phyloP scores from a whole-genome alignment of 1,140 invertebrate species.

The Drosophila albomicans region DNA sequence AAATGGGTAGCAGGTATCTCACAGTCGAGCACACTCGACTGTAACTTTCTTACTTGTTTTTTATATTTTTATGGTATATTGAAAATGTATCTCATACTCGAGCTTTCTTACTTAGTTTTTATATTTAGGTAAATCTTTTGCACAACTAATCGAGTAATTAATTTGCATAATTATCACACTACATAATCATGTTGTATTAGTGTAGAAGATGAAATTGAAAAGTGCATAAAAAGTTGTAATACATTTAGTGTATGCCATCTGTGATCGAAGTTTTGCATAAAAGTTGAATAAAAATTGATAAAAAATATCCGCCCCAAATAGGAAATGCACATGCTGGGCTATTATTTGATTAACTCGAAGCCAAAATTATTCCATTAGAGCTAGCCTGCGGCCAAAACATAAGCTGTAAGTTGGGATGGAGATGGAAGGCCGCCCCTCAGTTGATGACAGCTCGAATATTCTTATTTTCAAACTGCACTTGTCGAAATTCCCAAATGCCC shows the following conservation, averaged over 20 bases:
- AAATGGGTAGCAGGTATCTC: no score
- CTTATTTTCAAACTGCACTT: constrained; percentile 59
- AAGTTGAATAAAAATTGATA: constrained; percentile 18
- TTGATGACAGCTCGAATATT: constrained; percentile 12
- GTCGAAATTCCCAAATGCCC: constrained; percentile 80
- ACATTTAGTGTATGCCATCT: constrained; percentile 43
- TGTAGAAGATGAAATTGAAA: not conserved
- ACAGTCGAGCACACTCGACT: no score
- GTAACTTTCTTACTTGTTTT: no score
- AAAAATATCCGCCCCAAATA: constrained; percentile 16
- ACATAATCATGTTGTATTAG: no score
- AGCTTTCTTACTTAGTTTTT: no score
- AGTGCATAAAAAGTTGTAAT: not conserved
- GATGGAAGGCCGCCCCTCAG: constrained; percentile 39
- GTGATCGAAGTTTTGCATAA: constrained; percentile 28
- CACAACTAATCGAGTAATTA: no score
- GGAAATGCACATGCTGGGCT: not conserved
- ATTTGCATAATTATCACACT: no score
- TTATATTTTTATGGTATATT: no score
- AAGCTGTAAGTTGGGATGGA: constrained; percentile 28
- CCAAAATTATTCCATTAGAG: constrained; percentile 72
- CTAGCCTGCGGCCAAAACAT: constrained; percentile 65
- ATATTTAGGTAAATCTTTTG: no score
- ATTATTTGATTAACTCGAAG: constrained; percentile 64
- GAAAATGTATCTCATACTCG: no score